These are phyloP conservation scores for Drosophila tani DNA, from an alignment of 1,140 invertebrate species.

Conservation along the genomic window DNA sequence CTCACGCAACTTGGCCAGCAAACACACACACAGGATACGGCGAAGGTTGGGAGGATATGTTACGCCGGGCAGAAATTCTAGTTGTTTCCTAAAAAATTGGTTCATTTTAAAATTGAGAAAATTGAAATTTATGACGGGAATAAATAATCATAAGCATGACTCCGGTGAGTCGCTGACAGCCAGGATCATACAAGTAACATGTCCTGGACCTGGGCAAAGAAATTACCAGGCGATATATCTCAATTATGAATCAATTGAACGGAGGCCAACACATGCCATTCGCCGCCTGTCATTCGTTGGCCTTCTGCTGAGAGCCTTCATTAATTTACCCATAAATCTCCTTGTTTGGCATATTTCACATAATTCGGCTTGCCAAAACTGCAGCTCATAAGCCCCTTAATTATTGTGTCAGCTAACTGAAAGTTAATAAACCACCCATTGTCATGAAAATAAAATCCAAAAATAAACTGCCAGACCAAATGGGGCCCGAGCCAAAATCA, in stretches of 20 bases:
- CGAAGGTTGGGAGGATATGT: conserved; percentile 2
- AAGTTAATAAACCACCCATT: conserved; percentile 57
- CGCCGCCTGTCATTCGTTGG: conserved; percentile 1
- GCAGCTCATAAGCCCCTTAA: conserved; percentile 41
- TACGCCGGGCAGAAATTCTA: conserved; percentile 19
- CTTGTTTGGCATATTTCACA: conserved; percentile 14
- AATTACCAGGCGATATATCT: conserved; percentile 11
- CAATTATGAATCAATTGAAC: conserved; percentile 21
- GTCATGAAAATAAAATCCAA: conserved; percentile 53
- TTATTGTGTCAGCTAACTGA: conserved; percentile 57
- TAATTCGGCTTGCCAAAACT: conserved; percentile 32
- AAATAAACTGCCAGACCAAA: conserved; percentile 45
- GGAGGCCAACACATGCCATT: no score
- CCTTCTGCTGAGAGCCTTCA: background rate
- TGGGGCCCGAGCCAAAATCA: conserved; percentile 48
- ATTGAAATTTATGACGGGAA: conserved; percentile 53
- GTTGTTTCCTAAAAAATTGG: conserved; percentile 31
- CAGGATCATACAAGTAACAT: conserved; percentile 6
- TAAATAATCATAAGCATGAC: conserved; percentile 6
- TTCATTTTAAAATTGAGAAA: conserved; percentile 55
- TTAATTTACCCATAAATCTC: conserved; percentile 33
- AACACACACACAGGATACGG: conserved; percentile 29
- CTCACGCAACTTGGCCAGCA: conserved; percentile 64
- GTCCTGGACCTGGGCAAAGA: conserved; percentile 6
- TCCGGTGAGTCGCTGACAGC: conserved; percentile 11